These are phyloP conservation scores for Chironomus tentans DNA, from an alignment of 2,888 invertebrate genomes.

Conservation along the genomic window DNA sequence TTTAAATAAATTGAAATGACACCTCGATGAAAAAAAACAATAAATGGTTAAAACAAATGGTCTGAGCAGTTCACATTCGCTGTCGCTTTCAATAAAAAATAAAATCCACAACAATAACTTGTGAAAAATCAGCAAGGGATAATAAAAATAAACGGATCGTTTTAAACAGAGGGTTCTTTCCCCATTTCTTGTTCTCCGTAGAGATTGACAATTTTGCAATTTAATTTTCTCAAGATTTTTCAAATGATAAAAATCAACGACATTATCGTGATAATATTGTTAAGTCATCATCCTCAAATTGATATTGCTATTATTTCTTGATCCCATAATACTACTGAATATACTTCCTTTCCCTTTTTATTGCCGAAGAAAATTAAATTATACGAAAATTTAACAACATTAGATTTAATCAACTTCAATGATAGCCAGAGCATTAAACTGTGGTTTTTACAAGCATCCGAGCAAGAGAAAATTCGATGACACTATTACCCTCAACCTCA, in stretches of 20 bases:
- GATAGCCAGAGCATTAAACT: neutral
- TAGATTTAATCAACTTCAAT: neutral
- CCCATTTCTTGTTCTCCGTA: too few relatives aligned
- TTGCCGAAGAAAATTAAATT: too few relatives aligned
- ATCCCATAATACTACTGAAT: too few relatives aligned
- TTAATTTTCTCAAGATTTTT: neutral
- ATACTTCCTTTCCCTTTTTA: too few relatives aligned
- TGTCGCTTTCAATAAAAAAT: neutral
- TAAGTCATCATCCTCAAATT: neutral
- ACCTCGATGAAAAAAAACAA: neutral
- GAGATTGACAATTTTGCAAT: neutral
- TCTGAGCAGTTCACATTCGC: neutral
- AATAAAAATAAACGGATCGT: neutral
- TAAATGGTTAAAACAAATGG: neutral
- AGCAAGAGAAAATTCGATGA: neutral
- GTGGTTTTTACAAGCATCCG: neutral
- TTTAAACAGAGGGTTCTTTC: slow-evolving; percentile 5
- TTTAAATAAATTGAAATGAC: neutral
- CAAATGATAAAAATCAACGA: slow-evolving; percentile 9
- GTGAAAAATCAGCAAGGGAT: slow-evolving; percentile 6
- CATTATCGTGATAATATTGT: slow-evolving; percentile 1
- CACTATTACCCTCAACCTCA: neutral
- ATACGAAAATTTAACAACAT: too few relatives aligned
- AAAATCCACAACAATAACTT: neutral
- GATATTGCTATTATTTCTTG: too few relatives aligned